Evolutionary conservation across 2,113 vertebrate genomes (phyloP), one percentile per base, ranked within the genome.

Genomic region (Oceanodroma tethys): DNA sequence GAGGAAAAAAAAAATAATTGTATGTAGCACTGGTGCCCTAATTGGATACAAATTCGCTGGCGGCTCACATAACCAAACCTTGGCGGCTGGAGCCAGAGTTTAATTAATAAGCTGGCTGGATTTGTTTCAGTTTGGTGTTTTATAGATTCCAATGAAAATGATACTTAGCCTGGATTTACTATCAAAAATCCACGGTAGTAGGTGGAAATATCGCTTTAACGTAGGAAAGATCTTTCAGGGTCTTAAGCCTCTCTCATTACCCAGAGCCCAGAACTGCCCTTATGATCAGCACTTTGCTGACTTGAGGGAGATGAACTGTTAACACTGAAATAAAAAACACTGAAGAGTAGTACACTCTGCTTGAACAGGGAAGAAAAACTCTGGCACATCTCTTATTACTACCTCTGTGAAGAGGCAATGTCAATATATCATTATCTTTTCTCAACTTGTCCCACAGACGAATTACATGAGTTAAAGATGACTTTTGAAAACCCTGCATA

Each of bases 151-250:
- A 36, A 14, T 7, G 47, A 23, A n/a, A 66, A 38, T 1, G 3
- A 58, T 29, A 7, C 10, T 7, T 30, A 71, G 68, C 59, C 38
- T 16, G 38, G 38, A 67, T 81, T 76, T 86, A 6, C 75, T 19
- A 10, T 8, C 72, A 18, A 25, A 72, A 21, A 0, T 47, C 42
- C 25, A 2, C 0, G 0, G 8, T 1, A 45, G 32, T 0, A 9
- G 45, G 26, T 60, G 59, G 40, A 85, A 94, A 65, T 19, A 50
- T 4, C 58, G 13, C 53, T 68, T 30, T 2, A 34, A 30, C 1
- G 32, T 4, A 29, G 58, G 40, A 43, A 18, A 81, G 71, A 36
- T 50, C 52, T 86, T 19, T 15, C 25, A 27, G 38, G 65, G 16
- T 27, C 16, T 18, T 9, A 26, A 86, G 23, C 18, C 50, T 14